A percentile compares a stretch with the other conserved stretches of the same genome.
Evolutionary conservation across 1,140 invertebrate genomes (phyloP).

Genomic region (Euglossa dilemma): DNA sequence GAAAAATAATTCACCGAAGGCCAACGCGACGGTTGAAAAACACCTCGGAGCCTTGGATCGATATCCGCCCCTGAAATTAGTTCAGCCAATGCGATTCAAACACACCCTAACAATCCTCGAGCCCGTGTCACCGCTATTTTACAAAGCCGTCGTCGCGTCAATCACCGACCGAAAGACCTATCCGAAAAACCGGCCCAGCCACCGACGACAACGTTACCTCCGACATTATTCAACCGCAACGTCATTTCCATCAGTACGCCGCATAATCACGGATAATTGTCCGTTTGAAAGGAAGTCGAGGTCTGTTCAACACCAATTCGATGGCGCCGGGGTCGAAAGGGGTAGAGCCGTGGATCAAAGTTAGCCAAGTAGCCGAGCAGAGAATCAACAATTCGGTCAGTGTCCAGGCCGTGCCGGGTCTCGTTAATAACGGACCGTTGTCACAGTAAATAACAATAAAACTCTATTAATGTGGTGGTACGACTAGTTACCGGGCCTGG

Average conservation of each 20-base stretch:
- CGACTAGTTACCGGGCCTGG: slow-evolving; percentile 78
- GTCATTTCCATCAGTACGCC: neutral
- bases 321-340: neutral
- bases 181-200: neutral
- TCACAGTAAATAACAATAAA: slow-evolving; percentile 83
- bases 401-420: neutral
- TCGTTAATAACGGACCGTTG: slow-evolving; percentile 61
- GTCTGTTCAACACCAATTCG: neutral
- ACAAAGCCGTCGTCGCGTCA: neutral
- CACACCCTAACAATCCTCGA: neutral
- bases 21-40: neutral
- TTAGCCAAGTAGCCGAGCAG: slow-evolving; percentile 17
- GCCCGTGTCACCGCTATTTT: neutral
- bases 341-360: slow-evolving; percentile 3
- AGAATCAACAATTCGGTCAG: slow-evolving; percentile 47
- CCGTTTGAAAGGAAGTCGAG: neutral
- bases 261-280: neutral
- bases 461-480: slow-evolving; percentile 81
- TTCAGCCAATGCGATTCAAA: neutral
- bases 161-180: neutral
- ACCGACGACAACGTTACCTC: neutral
- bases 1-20: neutral
- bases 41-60: neutral
- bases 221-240: neutral
- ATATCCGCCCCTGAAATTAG: slow-evolving; percentile 1